phyloP scores from a whole-genome alignment of 2,797 vertebrate species.

The Triplophysa bombifrons region DNA sequence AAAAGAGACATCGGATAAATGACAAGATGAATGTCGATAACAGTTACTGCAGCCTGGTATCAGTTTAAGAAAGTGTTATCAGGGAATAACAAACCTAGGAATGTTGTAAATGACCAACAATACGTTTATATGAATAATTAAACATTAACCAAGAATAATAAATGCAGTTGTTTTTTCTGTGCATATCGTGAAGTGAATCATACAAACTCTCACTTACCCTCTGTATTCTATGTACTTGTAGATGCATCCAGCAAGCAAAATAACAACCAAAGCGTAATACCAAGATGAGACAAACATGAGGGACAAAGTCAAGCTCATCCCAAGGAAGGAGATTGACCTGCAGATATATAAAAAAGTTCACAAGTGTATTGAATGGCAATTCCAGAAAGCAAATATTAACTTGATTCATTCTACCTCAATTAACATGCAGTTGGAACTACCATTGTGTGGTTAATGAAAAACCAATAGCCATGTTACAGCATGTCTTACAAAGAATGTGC shows the following conservation, averaged over 20 bases:
- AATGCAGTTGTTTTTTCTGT: background rate
- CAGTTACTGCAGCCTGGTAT: background rate
- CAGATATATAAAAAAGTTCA: constrained; percentile 29
- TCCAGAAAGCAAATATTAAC: constrained; percentile 29
- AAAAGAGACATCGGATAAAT: too few relatives aligned
- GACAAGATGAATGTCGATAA: background rate
- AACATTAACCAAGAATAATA: background rate
- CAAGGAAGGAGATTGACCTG: constrained; percentile 94
- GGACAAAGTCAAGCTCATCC: constrained; percentile 94
- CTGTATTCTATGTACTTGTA: constrained; percentile 99
- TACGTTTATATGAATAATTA: too few relatives aligned
- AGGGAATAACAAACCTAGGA: background rate
- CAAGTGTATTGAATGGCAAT: constrained; percentile 1
- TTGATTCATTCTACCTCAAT: background rate
- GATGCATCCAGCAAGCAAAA: constrained; percentile 91
- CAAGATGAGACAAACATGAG: constrained; percentile 98
- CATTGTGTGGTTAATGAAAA: constrained; percentile 24
- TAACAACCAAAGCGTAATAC: constrained; percentile 91
- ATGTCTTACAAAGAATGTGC: background rate
- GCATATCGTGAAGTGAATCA: background rate
- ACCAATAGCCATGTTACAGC: constrained; percentile 1
- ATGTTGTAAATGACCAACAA: background rate
- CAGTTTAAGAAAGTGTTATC: background rate
- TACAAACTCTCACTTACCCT: constrained; percentile 80
- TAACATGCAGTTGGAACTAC: constrained; percentile 1